Percentiles rank a stretch among this genome's conserved stretches.
phyloP scores from a whole-genome alignment of 2,797 vertebrate species.

The Acanthiza pusilla region DNA sequence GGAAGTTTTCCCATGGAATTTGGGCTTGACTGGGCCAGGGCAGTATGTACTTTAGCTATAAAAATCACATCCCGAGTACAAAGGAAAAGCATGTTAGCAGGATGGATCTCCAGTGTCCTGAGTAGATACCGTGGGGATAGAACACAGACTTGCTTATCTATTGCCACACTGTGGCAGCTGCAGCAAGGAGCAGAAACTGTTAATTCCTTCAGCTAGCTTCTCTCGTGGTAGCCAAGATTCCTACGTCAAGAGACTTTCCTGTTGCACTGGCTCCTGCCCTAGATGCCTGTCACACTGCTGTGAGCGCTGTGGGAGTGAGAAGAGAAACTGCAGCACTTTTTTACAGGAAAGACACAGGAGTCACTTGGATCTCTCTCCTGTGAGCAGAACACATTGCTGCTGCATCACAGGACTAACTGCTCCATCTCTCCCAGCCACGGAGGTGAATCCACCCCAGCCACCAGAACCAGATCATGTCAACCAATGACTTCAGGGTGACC shows the following conservation, averaged over 20 bases:
- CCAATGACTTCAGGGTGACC: not conserved
- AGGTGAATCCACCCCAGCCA: not conserved
- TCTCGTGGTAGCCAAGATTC: not conserved
- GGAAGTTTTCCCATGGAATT: not conserved
- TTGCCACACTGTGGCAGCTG: not conserved
- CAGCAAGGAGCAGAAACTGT: not conserved
- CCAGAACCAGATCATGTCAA: not conserved
- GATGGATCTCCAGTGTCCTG: not conserved
- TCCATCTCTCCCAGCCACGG: accelerated
- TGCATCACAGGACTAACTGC: not conserved
- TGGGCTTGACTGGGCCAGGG: not conserved
- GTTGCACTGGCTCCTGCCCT: not conserved
- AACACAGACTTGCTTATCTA: not conserved
- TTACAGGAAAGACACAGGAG: not conserved
- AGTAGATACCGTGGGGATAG: not conserved
- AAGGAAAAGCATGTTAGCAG: accelerated
- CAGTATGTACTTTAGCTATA: not conserved
- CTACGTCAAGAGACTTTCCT: not conserved
- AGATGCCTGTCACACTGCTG: not conserved
- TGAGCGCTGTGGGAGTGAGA: not conserved
- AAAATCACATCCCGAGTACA: not conserved
- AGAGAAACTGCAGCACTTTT: not conserved
- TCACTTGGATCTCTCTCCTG: accelerated
- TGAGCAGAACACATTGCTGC: accelerated
- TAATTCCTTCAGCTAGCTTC: not conserved